These are phyloP conservation scores for Tetranychus piercei DNA, from an alignment of 2,888 invertebrate genomes.

Conservation along the genomic window DNA sequence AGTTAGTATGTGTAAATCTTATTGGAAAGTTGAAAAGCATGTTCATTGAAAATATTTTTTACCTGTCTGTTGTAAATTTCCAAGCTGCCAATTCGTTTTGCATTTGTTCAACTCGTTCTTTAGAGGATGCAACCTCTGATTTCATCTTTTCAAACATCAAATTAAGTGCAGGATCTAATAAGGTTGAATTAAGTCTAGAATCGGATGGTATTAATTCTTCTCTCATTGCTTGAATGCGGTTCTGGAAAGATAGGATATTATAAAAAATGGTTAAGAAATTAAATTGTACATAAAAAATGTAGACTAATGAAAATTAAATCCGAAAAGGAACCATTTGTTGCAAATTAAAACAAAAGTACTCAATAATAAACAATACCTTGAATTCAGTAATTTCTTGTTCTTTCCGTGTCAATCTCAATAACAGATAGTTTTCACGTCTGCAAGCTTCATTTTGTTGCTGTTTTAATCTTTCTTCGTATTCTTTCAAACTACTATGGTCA, in stretches of 20 bases:
- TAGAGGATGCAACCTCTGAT: constrained; percentile 68
- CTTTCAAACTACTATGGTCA: constrained; percentile 13
- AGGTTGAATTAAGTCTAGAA: constrained; percentile 54
- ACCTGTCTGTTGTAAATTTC: constrained; percentile 97
- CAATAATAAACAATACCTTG: constrained; percentile 49
- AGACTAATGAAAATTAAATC: neutral
- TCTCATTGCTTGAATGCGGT: constrained; percentile 81
- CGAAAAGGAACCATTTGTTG: neutral
- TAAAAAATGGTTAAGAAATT: constrained; percentile 2
- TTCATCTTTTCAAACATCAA: constrained; percentile 72
- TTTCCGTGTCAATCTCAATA: constrained; percentile 75
- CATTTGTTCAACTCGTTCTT: constrained; percentile 79
- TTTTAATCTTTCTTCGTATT: constrained; percentile 52
- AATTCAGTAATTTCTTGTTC: constrained; percentile 84
- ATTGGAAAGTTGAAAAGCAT: neutral
- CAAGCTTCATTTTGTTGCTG: constrained; percentile 65
- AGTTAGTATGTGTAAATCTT: neutral
- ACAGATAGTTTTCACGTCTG: constrained; percentile 73
- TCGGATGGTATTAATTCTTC: constrained; percentile 61
- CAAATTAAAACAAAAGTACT: constrained; percentile 31
- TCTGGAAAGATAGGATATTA: constrained; percentile 40
- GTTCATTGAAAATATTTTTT: constrained; percentile 21
- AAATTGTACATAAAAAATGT: constrained; percentile 21
- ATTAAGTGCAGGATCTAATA: constrained; percentile 88
- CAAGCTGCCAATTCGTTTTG: constrained; percentile 93